Base-by-base conservation (phyloP, 2,797 vertebrate genomes). In the Halcyon badia region DNA sequence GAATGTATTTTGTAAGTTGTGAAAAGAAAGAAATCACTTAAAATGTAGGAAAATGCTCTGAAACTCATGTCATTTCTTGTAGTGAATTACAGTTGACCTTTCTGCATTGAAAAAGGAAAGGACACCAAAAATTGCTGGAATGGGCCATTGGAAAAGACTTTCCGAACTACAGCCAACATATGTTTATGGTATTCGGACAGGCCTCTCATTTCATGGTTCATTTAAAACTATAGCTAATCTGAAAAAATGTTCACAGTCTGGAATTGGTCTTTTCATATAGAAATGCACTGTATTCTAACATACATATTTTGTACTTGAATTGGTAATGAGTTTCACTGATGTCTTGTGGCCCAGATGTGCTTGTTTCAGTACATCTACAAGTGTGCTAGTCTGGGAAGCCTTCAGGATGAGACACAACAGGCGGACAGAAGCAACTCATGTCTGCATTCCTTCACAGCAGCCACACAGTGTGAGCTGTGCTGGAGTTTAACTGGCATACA, bases 341-440 rank as follows among this genome's bases (percentile, higher is more conserved):
- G 56, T 62, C 42, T 80, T 54, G 19, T 41, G 61, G 57, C 58
- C 39, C 61, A 87, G 84, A 86, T 88, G 75, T 85, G 64, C 70
- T 92, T 49, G 48, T 62, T 87, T 93, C 42, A 57, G 37, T 58
- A 20, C 64, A 44, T 70, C 58, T 84, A 35, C 78, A 51, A 83
- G 68, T 37, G 56, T 68, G 66, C 8, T 64, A 4, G 10, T 73
- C 66, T 14, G 46, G 89, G 79, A 94, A 93, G 46, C 39, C 69
- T 84, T 42, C 49, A 26, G 52, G 46, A 46, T 88, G 90, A 92
- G 81, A 79, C 48, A 86, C n/a, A 75, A 31, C 83, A 97, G 76
- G 81, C 3, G 11, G 46, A 80, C 78, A 93, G 71, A 78, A 78
- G 77, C 54, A 85, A 54, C 51, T 33, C 61, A 30, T 35, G 41